These are phyloP conservation scores for Ameiurus melas DNA, from an alignment of 2,113 vertebrate genomes.

Conservation along the genomic window DNA sequence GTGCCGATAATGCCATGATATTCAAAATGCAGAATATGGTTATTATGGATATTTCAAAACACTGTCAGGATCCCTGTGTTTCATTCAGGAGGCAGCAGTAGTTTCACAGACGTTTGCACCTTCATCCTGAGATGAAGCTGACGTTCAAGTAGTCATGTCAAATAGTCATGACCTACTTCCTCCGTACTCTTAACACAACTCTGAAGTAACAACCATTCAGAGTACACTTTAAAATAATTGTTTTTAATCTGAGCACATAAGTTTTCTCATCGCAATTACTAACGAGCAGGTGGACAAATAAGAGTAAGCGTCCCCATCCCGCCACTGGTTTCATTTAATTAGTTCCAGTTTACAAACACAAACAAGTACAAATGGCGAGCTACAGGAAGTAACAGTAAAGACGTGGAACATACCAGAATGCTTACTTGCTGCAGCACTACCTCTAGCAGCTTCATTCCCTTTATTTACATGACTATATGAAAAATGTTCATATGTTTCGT, in stretches of 20 bases:
- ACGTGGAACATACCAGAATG: neutral
- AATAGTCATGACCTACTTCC: neutral
- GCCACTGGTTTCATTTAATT: neutral
- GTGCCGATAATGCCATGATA: neutral
- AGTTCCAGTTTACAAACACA: neutral
- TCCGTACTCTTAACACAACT: neutral
- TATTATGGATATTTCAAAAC: neutral
- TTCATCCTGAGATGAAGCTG: neutral
- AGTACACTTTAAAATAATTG: neutral
- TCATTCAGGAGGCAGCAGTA: neutral
- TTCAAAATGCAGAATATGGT: neutral
- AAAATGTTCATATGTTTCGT: neutral
- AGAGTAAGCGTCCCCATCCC: neutral
- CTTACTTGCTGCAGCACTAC: neutral
- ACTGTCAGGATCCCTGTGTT: no score
- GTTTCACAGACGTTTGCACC: neutral
- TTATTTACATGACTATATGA: neutral
- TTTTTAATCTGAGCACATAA: neutral
- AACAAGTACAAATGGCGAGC: neutral
- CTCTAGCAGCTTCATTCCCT: neutral
- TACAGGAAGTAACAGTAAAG: neutral
- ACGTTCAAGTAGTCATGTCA: neutral
- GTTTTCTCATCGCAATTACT: neutral
- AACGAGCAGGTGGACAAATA: neutral
- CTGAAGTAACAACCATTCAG: neutral